A percentile compares a stretch with the other conserved stretches of the same genome.
phyloP scores from a whole-genome alignment of 23 tunicate genomes.

The Halocynthia roretzi region DNA sequence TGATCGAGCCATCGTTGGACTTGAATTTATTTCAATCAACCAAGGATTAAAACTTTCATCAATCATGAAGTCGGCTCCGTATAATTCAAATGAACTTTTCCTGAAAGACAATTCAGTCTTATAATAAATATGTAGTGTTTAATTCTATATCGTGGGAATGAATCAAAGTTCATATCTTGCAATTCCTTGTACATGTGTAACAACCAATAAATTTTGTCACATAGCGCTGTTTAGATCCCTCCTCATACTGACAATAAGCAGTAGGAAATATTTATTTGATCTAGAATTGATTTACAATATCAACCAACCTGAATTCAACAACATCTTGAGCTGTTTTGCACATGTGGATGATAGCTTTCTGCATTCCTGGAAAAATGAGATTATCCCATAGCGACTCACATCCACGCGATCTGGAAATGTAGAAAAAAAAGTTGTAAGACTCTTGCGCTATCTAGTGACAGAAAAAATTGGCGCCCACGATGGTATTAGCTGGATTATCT shows the following conservation, averaged over 20 bases:
- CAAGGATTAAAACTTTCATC: constrained; percentile 88
- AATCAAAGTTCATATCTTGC: no score
- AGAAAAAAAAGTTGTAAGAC: neutral
- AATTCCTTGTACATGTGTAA: no score
- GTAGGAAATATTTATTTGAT: no score
- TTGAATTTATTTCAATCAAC: constrained; percentile 95
- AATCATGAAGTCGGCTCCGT: constrained; percentile 97
- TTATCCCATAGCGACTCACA: constrained; percentile 81
- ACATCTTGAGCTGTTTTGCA: constrained; percentile 88
- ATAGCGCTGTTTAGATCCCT: no score
- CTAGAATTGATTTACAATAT: no score
- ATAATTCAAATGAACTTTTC: constrained; percentile 89
- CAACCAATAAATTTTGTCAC: no score
- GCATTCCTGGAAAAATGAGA: constrained; percentile 78
- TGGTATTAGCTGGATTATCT: neutral
- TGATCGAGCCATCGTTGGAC: constrained; percentile 91
- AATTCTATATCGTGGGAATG: no score
- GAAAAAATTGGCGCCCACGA: neutral
- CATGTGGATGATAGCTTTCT: constrained; percentile 67
- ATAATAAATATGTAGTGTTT: no score
- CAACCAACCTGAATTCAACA: constrained; percentile 71
- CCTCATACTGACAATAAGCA: no score
- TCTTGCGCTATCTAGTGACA: no score
- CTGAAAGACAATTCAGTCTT: constrained; percentile 11
- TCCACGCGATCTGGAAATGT: constrained; percentile 36